Evolutionary conservation across 2,888 invertebrate species (phyloP).

Genomic region (Saturnia pavonia): DNA sequence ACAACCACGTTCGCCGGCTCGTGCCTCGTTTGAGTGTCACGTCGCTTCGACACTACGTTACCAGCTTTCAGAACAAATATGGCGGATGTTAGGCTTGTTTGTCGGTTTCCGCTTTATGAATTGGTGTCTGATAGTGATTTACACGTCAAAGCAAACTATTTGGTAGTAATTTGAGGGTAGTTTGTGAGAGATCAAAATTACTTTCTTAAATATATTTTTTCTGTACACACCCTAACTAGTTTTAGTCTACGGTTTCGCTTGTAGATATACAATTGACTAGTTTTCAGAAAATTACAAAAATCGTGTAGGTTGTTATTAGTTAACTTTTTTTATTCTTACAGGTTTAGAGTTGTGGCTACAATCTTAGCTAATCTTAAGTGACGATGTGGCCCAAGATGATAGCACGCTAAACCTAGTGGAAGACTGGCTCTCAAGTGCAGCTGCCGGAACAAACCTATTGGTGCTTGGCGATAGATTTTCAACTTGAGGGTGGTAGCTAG

Average conservation of each 20-base stretch:
- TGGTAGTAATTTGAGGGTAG: not conserved
- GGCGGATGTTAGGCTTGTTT: slow-evolving; percentile 13
- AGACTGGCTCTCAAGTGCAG: too few species aligned
- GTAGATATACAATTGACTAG: not conserved
- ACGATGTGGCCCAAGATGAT: too few species aligned
- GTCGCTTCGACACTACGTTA: slow-evolving; percentile 11
- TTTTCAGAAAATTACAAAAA: too few species aligned
- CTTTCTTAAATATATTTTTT: not conserved
- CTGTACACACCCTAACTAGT: not conserved
- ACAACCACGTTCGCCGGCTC: slow-evolving; percentile 24
- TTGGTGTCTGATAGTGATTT: slow-evolving; percentile 4
- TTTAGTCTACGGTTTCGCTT: not conserved
- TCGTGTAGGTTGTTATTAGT: too few species aligned
- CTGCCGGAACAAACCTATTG: too few species aligned
- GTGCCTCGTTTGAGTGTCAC: slow-evolving; percentile 20
- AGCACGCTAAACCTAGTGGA: too few species aligned
- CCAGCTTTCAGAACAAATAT: slow-evolving; percentile 13
- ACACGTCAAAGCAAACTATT: slow-evolving; percentile 1
- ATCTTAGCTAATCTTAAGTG: too few species aligned
- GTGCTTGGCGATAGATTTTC: too few species aligned
- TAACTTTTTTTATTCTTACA: too few species aligned
- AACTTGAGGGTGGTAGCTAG: too few species aligned
- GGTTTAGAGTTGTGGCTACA: too few species aligned
- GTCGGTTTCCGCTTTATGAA: slow-evolving; percentile 5
- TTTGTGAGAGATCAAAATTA: not conserved